Base-by-base conservation (phyloP, 2,113 vertebrate species). In the Bubo scandiacus region DNA sequence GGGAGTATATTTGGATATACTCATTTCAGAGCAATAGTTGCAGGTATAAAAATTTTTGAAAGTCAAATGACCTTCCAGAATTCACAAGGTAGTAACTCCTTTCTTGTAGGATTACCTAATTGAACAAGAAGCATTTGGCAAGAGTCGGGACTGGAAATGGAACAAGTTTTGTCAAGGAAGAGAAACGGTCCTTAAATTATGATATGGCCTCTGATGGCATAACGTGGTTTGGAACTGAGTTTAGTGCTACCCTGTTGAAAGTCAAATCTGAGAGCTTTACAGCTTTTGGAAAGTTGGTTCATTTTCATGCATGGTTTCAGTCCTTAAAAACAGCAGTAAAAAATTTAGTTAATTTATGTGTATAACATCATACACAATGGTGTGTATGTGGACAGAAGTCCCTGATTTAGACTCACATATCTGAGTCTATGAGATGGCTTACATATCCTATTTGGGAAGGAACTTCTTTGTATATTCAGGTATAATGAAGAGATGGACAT, bases 331-430 rank as follows among this genome's bases (percentile, higher is more conserved):
- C 11, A 26, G 4, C 17, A 79, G 32, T 8, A 78, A 90, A 79
- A 61, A 22, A 86, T 73, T 19, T 26, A 52, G 18, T 49, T 61
- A 5, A 59, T 87, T 55, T 81, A 52, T n/a, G 4, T 13, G 4
- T 61, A n/a, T 59, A 67, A 79, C 0, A 2, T 6, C 12, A n/a
- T 12, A 42, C 20, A 32, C 12, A 71, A 21, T 14, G 12, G 10
- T 20, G 7, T 16, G 3, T 57, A 3, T n/a, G 29, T 19, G 29
- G 57, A 51, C 22, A 74, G 12, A 38, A 86, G 26, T 22, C 19
- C 45, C 45, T 79, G 6, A 2, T 73, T 49, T 70, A 75, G 58
- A 42, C 9, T 27, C 2, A 6, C 12, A 45, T 45, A 45, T 43
- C 16, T 45, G 43, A 45, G 15, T 45, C 43, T 45, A 45, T 45